phyloP scores from a whole-genome alignment of 2,797 vertebrate genomes.

The Hydrophis major region DNA sequence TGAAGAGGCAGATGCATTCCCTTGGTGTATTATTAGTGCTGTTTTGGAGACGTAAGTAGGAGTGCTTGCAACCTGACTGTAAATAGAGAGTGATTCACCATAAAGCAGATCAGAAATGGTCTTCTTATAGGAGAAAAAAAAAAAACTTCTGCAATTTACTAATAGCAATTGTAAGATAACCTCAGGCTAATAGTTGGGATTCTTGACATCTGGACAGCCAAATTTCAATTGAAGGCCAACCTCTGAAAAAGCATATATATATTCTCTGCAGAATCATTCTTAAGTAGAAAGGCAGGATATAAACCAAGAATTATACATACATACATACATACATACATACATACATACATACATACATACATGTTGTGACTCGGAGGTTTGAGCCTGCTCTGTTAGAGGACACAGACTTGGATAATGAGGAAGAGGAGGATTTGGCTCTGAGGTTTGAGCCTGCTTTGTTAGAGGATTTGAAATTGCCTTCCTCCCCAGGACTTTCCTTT shows the following conservation, averaged over 20 bases:
- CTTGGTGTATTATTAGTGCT: neutral
- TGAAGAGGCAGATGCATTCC: neutral
- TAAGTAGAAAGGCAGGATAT: too few relatives aligned
- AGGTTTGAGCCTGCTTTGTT: too few relatives aligned
- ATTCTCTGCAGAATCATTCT: too few relatives aligned
- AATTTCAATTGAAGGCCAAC: neutral
- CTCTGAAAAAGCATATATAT: neutral
- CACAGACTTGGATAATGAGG: too few relatives aligned
- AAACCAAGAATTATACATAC: too few relatives aligned
- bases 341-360: too few relatives aligned
- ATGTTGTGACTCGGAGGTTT: too few relatives aligned
- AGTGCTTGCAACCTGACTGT: neutral
- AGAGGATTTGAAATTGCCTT: too few relatives aligned
- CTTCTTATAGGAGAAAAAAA: neutral
- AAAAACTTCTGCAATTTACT: neutral
- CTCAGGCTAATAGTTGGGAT: neutral
- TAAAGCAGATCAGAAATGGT: neutral
- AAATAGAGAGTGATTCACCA: neutral
- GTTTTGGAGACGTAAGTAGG: neutral
- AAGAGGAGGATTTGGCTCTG: too few relatives aligned
- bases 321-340: too few relatives aligned
- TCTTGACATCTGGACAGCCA: neutral
- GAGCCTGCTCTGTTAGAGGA: too few relatives aligned
- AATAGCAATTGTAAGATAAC: neutral
- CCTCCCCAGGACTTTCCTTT: too few relatives aligned